Base-by-base conservation (phyloP, 2,113 vertebrate species). In the Nematolebias whitei region DNA sequence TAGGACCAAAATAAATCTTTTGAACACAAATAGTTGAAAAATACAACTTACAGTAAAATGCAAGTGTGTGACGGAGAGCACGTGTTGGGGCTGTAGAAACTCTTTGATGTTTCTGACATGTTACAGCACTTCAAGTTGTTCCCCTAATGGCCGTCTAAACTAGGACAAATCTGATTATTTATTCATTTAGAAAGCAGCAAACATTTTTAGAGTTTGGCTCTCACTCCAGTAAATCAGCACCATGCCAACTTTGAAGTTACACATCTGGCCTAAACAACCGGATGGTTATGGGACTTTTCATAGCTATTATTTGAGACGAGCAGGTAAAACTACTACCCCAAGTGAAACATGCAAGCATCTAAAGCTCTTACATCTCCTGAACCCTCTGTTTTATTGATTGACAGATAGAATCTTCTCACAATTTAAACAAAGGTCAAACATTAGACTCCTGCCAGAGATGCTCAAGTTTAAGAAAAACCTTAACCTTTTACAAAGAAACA, bases 141-240 rank as follows among this genome's bases (percentile, higher is more conserved):
- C 55, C 70, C 65, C 52, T 58, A n/a, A 59, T 60, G 63, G 47
- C 53, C 29, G 16, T 61, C 58, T 61, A 68, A 74, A 71, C 52
- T 68, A 38, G 75, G 67, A 71, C 67, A 60, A 56, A 60, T 63
- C 38, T 2, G 44, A 71, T 71, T 64, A 75, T 71, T 71, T 75
- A 48, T 39, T 60, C 35, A 67, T 63, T 63, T 38, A 51, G 44
- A 3, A 63, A 23, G 50, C 62, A 19, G 15, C 44, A 60, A 39
- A 2, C 50, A 5, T 20, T 35, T 35, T 39, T 29, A n/a, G 2
- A 53, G 47, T 20, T 22, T 20, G 14, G n/a, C 35, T 41, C 55
- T 55, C 29, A 56, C 29, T 53, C 32, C 22, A 23, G 38, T 16
- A 53, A 63, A 50, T 20, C 44, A 20, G 38, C 39, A 63, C 39